Conservation (phyloP, 1,140 invertebrate genomes). For the Eueides isabella region DNA sequence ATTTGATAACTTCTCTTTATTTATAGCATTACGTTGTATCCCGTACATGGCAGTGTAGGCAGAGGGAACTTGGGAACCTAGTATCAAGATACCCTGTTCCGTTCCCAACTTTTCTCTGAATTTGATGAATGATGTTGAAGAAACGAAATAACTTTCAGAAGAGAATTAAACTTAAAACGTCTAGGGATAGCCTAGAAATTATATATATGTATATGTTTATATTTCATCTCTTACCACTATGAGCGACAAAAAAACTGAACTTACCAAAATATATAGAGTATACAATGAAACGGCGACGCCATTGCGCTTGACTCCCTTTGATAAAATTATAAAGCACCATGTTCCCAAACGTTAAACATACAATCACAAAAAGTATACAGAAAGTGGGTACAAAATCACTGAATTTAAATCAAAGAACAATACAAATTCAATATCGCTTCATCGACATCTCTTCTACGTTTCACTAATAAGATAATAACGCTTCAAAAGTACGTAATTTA, state of each 20-base stretch:
- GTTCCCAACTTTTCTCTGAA: no score
- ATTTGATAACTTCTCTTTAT: no score
- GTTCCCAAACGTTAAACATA: not conserved
- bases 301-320: not conserved
- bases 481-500: not conserved
- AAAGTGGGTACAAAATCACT: not conserved
- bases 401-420: not conserved
- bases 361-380: not conserved
- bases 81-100: no score
- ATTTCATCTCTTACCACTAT: no score
- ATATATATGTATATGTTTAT: no score
- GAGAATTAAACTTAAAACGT: no score
- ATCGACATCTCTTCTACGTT: not conserved
- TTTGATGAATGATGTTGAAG: no score
- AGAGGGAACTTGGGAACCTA: no score
- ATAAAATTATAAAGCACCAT: not conserved
- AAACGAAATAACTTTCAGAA: no score
- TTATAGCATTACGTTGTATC: no score
- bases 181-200: no score
- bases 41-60: no score
- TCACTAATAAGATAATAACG: not conserved
- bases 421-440: not conserved
- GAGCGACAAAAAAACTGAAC: not conserved
- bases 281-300: not conserved
- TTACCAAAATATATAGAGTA: constrained; percentile 1